Evolutionary conservation across 2,888 invertebrate species (phyloP).

Genomic region (Drosophila stalkeri): DNA sequence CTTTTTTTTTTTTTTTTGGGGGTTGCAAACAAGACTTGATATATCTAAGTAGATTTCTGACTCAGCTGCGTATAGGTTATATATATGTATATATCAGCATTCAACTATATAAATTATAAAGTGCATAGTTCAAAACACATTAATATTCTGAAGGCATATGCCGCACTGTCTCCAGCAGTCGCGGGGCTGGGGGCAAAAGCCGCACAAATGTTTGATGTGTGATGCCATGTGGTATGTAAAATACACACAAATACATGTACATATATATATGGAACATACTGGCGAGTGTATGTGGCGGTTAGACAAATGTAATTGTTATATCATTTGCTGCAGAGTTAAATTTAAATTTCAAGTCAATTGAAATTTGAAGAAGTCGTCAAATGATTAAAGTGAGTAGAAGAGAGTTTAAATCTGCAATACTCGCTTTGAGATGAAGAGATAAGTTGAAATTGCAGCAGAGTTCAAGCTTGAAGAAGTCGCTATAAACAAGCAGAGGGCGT

Average conservation of each 20-base stretch:
- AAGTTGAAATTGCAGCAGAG: background rate
- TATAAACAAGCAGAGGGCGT: background rate
- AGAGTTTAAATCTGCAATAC: background rate
- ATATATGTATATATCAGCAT: constrained; percentile 30
- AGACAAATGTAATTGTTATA: background rate
- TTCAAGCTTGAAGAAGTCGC: too few species aligned
- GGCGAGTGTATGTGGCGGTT: background rate
- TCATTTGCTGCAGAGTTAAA: constrained; percentile 1
- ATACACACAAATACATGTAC: background rate
- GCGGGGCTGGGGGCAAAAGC: background rate
- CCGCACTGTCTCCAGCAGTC: constrained; percentile 54
- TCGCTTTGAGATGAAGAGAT: background rate
- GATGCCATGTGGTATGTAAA: constrained; percentile 35
- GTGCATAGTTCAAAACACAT: constrained; percentile 66
- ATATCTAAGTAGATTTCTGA: constrained; percentile 46
- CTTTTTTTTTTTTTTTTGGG: constrained; percentile 48
- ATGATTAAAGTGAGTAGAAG: background rate
- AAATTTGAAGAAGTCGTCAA: background rate
- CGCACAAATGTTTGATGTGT: constrained; percentile 22
- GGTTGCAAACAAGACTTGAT: constrained; percentile 37
- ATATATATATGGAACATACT: background rate
- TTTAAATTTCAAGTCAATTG: background rate
- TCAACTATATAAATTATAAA: constrained; percentile 52
- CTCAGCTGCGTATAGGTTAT: constrained; percentile 41
- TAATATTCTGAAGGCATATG: constrained; percentile 24